A percentile compares a stretch with the other conserved stretches of the same genome.
phyloP scores from a whole-genome alignment of 2,888 invertebrate species.

The Eilema depressum region DNA sequence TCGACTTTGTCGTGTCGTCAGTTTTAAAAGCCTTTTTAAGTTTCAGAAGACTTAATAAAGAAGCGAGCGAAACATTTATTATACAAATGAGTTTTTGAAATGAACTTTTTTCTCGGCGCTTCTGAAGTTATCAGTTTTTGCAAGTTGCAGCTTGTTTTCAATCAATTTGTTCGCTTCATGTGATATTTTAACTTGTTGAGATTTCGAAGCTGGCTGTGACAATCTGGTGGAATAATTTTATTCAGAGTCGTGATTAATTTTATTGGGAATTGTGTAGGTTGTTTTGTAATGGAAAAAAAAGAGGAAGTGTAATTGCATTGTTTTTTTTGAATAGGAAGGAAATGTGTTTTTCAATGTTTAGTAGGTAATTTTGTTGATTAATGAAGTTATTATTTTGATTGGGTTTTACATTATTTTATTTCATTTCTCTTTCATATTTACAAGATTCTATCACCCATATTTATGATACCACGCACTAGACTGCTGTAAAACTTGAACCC shows the following conservation, averaged over 20 bases:
- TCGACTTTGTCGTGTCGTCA: conserved; percentile 15
- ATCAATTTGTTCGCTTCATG: conserved; percentile 35
- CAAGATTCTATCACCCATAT: too few species aligned
- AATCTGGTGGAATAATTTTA: background rate
- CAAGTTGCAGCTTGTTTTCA: conserved; percentile 34
- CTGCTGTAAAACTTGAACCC: too few species aligned
- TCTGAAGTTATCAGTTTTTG: conserved; percentile 31
- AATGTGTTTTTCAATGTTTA: background rate
- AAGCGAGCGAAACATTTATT: conserved; percentile 20
- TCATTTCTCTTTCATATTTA: too few species aligned
- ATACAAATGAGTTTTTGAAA: conserved; percentile 26
- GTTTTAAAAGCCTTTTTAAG: background rate
- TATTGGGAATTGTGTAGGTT: background rate
- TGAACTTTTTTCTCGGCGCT: conserved; percentile 19
- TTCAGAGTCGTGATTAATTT: background rate
- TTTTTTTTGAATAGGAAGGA: background rate
- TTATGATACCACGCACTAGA: too few species aligned
- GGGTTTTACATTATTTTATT: too few species aligned
- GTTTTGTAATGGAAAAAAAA: background rate
- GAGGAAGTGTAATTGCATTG: background rate
- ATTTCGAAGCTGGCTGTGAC: conserved; percentile 4
- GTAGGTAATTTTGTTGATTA: too few species aligned
- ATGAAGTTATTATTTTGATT: too few species aligned
- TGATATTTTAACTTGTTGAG: conserved; percentile 22
- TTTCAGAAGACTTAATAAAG: conserved; percentile 17